Evolutionary conservation across 2,797 vertebrate genomes (phyloP).

Genomic region (Rousettus madagascariensis): DNA sequence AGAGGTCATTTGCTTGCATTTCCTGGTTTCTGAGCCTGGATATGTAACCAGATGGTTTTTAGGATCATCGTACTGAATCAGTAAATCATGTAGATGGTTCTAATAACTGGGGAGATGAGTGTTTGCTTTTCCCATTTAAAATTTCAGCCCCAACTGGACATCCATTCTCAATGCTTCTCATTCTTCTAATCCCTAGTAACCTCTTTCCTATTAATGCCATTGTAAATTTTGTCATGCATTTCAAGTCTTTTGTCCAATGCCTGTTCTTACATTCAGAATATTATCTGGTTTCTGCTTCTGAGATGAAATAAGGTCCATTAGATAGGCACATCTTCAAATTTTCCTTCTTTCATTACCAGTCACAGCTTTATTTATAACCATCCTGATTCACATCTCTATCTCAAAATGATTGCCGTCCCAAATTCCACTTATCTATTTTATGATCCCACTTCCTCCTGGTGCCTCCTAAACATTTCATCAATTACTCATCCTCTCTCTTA

Average conservation of each 20-base stretch:
- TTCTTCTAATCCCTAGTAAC: neutral
- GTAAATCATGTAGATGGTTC: neutral
- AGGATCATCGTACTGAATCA: neutral
- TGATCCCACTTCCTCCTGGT: neutral
- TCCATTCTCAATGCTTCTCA: neutral
- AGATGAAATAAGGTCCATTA: neutral
- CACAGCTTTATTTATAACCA: neutral
- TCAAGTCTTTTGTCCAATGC: neutral
- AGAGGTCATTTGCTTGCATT: neutral
- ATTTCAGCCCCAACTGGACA: neutral
- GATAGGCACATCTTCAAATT: neutral
- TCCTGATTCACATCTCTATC: neutral
- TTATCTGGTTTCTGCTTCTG: neutral
- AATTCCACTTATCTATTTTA: neutral
- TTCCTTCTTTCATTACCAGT: neutral
- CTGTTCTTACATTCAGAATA: neutral
- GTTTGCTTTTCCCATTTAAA: neutral
- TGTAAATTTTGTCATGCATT: neutral
- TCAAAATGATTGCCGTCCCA: neutral
- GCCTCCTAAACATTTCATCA: neutral
- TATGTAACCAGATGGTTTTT: neutral
- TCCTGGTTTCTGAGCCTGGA: neutral
- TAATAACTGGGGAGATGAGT: neutral
- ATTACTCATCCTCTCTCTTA: neutral
- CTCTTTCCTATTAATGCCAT: neutral